Evolutionary conservation across 2,888 invertebrate species (phyloP), one percentile per base, ranked within the genome.

Genomic region (Orthonevra nobilis): DNA sequence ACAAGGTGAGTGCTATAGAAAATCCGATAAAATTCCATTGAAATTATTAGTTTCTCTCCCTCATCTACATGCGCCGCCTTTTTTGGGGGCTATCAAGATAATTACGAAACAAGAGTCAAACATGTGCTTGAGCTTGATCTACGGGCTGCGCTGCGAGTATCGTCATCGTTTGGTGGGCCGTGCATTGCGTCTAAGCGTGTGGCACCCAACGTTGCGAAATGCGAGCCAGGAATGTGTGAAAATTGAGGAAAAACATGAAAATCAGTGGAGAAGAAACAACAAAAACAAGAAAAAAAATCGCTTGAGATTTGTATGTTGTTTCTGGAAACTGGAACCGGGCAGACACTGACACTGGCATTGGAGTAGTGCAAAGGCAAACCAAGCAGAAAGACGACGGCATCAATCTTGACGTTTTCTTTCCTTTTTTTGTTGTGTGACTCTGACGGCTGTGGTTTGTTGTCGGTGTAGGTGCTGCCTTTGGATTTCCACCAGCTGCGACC

Each of bases 161-260:
- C 64, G 30, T 30, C 17, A 48, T 14, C 40, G 48, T 17, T 40
- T 17, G 64, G 10, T 46, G 1, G 12, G 40, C n/a, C n/a, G n/a
- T n/a, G n/a, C n/a, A n/a, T n/a, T n/a, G n/a, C n/a, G n/a, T n/a
- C n/a, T n/a, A n/a, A n/a, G n/a, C n/a, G n/a, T n/a, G n/a, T n/a
- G n/a, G n/a, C n/a, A n/a, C n/a, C n/a, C n/a, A n/a, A n/a, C 28
- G 30, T 73, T 72, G 79, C 66, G 54, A 72, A 79, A 68, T 60
- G 46, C 30, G 15, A 23, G 12, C 40, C 12, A 30, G 44, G 52
- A 77, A 64, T 72, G 63, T 64, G 38, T 64, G 38, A 3, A 17
- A 52, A 52, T 23, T 36, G 12, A 9, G 44, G n/a, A 40, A 63
- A 52, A 52, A 56, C 63, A 50, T 14, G 28, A 46, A 19, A 46